These are phyloP conservation scores for Alectura lathami DNA, from an alignment of 2,113 vertebrate species.

Conservation along the genomic window DNA sequence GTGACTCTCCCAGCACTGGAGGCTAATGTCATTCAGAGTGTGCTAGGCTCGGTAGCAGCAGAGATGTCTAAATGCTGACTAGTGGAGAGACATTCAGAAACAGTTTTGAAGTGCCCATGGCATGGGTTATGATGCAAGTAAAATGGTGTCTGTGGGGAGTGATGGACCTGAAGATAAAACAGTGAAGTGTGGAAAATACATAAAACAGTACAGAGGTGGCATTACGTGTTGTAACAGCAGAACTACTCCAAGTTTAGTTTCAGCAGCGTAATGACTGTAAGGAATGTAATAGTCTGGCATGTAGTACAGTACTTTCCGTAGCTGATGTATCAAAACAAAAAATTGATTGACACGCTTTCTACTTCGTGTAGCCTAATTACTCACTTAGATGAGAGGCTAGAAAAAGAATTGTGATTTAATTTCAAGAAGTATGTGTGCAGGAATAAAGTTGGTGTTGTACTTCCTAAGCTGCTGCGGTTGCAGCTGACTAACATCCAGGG, in stretches of 20 bases:
- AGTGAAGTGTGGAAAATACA: neutral
- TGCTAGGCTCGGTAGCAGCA: neutral
- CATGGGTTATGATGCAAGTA: neutral
- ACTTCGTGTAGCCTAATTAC: neutral
- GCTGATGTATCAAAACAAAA: neutral
- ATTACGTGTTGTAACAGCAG: neutral
- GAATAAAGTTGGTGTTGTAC: neutral
- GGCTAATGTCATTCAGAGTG: neutral
- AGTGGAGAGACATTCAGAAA: neutral
- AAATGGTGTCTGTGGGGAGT: neutral
- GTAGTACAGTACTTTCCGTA: neutral
- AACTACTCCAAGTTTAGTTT: neutral
- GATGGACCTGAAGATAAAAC: neutral
- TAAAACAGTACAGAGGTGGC: neutral
- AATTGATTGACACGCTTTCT: neutral
- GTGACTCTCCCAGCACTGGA: neutral
- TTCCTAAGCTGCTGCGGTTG: neutral
- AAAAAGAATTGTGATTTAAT: neutral
- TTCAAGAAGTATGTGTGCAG: neutral
- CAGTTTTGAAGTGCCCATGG: neutral
- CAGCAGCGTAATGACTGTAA: neutral
- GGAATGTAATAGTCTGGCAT: neutral
- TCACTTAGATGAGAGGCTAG: neutral
- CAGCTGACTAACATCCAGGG: neutral
- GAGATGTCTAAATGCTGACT: neutral